Conservation (phyloP, 2,113 vertebrate species). For the Microcebus griseorufus region DNA sequence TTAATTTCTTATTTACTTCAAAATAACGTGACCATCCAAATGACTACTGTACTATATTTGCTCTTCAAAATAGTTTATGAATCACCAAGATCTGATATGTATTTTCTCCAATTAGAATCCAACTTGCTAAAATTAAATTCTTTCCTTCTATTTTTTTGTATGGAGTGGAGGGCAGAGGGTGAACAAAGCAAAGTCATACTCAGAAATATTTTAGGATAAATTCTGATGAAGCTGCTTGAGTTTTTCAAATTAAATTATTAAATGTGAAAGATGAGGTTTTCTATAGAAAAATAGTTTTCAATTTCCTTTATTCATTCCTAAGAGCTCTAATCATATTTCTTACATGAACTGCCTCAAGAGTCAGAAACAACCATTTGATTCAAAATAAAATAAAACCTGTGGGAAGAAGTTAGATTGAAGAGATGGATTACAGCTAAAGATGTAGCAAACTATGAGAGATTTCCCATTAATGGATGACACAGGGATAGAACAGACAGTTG, state of each 20-base stretch:
- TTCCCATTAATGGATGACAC: not conserved
- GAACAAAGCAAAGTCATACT: not conserved
- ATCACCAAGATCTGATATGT: not conserved
- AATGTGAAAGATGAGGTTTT: slow-evolving; percentile 11
- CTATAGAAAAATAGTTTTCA: slow-evolving; percentile 15
- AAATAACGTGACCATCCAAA: not conserved
- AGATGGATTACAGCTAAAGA: not conserved
- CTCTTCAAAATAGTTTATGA: not conserved
- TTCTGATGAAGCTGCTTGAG: slow-evolving; percentile 37
- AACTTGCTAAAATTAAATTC: slow-evolving; percentile 3
- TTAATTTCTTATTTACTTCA: not conserved
- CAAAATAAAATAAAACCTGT: not conserved
- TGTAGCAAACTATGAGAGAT: not conserved
- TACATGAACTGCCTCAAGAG: not conserved
- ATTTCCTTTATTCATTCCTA: not conserved
- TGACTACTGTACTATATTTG: not conserved
- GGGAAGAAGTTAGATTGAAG: not conserved
- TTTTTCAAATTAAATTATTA: slow-evolving; percentile 38
- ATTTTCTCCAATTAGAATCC: not conserved
- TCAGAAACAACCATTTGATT: slow-evolving; percentile 43
- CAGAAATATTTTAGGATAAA: not conserved
- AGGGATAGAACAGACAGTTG: not conserved
- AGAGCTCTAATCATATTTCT: slow-evolving; percentile 42
- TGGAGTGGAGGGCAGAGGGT: not conserved
- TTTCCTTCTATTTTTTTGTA: not conserved